Evolutionary conservation across 2,113 vertebrate genomes (phyloP).

Genomic region (Corapipo altera): DNA sequence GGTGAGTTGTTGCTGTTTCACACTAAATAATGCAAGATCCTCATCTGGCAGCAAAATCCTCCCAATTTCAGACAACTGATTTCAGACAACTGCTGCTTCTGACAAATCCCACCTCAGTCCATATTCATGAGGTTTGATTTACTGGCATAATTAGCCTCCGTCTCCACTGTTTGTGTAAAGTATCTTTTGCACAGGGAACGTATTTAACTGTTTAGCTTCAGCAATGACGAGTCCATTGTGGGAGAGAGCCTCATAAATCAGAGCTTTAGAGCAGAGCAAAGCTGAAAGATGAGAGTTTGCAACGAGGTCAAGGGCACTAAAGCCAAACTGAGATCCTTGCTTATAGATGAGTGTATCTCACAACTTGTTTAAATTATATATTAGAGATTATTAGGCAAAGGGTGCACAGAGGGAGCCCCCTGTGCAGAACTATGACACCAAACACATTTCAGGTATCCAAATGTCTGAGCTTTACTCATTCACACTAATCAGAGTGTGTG

Average conservation of each 20-base stretch:
- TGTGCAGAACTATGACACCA: background rate
- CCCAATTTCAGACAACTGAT: background rate
- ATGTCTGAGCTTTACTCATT: background rate
- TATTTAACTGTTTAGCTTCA: background rate
- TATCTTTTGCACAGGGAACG: background rate
- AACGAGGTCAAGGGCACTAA: background rate
- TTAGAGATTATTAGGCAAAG: background rate
- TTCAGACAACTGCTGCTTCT: background rate
- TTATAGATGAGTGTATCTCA: background rate
- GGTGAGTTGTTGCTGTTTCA: background rate
- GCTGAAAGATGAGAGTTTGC: background rate
- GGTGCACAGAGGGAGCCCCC: too few species aligned
- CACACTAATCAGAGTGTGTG: too few species aligned
- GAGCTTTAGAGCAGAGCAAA: background rate
- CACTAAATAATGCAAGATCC: background rate
- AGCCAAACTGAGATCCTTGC: background rate
- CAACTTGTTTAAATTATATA: fast-evolving
- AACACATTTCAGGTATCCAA: background rate
- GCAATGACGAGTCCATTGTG: background rate
- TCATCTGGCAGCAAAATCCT: background rate
- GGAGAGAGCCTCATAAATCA: background rate
- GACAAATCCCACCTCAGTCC: background rate
- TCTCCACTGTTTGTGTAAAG: background rate
- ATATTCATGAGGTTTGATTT: constrained; percentile 24
- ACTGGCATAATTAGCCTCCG: background rate